Percentiles rank a stretch among this genome's conserved stretches.
Evolutionary conservation across 2,888 invertebrate species (phyloP).

Genomic region (Anaspis maculata): DNA sequence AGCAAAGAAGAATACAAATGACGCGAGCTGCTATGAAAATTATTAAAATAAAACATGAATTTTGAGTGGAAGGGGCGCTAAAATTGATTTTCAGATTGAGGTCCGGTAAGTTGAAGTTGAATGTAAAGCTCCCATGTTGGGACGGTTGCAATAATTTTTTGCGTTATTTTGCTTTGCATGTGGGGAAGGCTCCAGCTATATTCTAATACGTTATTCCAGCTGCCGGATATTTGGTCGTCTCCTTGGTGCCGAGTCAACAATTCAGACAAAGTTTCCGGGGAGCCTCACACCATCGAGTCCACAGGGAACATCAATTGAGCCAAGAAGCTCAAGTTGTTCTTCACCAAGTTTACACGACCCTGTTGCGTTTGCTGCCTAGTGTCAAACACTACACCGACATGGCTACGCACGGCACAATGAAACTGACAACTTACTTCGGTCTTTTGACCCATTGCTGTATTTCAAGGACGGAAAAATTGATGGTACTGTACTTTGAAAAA

Average conservation of each 20-base stretch:
- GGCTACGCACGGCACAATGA: conserved; percentile 80
- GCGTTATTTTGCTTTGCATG: too few species aligned
- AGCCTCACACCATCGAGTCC: conserved; percentile 46
- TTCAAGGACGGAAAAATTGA: conserved; percentile 81
- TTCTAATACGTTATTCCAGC: too few species aligned
- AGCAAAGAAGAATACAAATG: too few species aligned
- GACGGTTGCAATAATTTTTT: too few species aligned
- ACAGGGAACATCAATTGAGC: conserved; percentile 45
- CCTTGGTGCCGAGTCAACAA: conserved; percentile 82
- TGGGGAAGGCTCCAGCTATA: too few species aligned
- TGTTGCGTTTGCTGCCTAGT: conserved; percentile 67
- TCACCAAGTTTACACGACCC: conserved; percentile 63
- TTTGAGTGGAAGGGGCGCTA: too few species aligned
- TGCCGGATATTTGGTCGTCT: conserved; percentile 81
- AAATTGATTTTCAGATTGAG: too few species aligned
- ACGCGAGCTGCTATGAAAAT: too few species aligned
- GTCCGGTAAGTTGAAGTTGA: too few species aligned
- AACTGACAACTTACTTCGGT: conserved; percentile 87
- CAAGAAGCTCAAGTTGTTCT: conserved; percentile 48
- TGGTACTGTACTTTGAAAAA: too few species aligned
- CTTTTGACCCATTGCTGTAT: conserved; percentile 87
- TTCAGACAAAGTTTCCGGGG: conserved; percentile 82
- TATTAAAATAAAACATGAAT: too few species aligned
- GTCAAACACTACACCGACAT: conserved; percentile 83
- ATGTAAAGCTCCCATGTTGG: too few species aligned